These are phyloP conservation scores for Chloromyia formosa DNA, from an alignment of 2,888 invertebrate genomes.

Conservation along the genomic window DNA sequence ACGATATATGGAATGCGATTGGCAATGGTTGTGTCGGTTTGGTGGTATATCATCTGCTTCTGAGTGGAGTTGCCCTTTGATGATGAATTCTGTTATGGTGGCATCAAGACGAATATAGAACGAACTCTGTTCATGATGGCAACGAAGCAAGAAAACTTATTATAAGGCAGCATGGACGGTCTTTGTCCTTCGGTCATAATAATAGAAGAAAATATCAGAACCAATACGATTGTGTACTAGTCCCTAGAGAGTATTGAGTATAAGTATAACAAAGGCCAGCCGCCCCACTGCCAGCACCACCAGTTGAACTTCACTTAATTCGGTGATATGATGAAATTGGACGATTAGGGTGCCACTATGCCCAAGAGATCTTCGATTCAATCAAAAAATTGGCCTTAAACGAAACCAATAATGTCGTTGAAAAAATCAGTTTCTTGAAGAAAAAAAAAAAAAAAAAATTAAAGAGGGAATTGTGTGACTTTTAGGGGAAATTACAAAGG, in stretches of 20 bases:
- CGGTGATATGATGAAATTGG: neutral
- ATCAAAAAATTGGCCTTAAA: neutral
- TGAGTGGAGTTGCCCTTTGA: constrained; percentile 12
- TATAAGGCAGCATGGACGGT: neutral
- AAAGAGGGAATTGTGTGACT: neutral
- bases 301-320: constrained; percentile 15
- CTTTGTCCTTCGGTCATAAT: constrained; percentile 33
- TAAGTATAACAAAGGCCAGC: neutral
- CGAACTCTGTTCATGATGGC: constrained; percentile 23
- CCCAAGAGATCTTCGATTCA: neutral
- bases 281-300: neutral
- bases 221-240: neutral
- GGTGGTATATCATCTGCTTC: neutral
- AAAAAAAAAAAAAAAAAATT: neutral
- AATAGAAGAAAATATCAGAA: constrained; percentile 14
- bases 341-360: too few relatives aligned
- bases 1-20: too few relatives aligned
- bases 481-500: neutral
- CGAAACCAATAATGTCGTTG: constrained; percentile 15
- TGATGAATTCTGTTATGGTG: neutral
- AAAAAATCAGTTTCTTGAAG: neutral
- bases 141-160: constrained; percentile 31
- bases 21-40: too few relatives aligned
- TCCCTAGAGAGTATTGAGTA: neutral
- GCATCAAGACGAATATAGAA: constrained; percentile 10